A percentile compares a stretch with the other conserved stretches of the same genome.
Evolutionary conservation across 2,797 vertebrate genomes (phyloP).

Genomic region (Myioborus miniatus): DNA sequence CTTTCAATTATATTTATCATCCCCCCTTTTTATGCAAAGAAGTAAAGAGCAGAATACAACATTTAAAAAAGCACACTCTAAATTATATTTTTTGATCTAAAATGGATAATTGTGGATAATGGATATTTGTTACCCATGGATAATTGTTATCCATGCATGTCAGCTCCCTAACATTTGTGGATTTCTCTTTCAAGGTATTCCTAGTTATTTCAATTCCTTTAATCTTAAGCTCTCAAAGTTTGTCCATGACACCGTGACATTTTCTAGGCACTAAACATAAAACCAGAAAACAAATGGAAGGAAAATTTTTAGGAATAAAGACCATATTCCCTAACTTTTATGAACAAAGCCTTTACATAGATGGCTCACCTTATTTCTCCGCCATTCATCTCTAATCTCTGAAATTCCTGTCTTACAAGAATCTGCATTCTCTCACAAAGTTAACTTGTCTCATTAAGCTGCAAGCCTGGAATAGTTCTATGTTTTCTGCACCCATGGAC

Average conservation of each 20-base stretch:
- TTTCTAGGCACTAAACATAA: neutral
- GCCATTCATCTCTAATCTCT: neutral
- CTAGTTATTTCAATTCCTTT: neutral
- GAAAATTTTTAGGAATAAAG: neutral
- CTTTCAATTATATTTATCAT: neutral
- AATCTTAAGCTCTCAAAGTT: neutral
- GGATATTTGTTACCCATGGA: neutral
- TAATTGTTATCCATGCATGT: rapidly evolving
- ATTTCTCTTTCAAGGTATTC: neutral
- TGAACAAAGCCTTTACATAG: neutral
- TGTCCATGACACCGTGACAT: neutral
- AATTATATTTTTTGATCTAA: neutral
- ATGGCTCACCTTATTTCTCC: neutral
- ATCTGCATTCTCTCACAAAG: neutral
- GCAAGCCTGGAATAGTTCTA: neutral
- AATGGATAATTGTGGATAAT: too few relatives aligned
- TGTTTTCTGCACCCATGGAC: neutral
- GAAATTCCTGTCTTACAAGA: neutral
- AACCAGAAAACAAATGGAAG: neutral
- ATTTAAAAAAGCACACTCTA: neutral
- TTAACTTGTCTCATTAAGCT: neutral
- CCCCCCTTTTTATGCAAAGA: neutral
- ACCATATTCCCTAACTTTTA: neutral
- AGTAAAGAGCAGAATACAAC: neutral
- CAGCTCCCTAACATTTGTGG: neutral